Conservation (phyloP, 2,113 vertebrate species). For the Verasper variegatus region DNA sequence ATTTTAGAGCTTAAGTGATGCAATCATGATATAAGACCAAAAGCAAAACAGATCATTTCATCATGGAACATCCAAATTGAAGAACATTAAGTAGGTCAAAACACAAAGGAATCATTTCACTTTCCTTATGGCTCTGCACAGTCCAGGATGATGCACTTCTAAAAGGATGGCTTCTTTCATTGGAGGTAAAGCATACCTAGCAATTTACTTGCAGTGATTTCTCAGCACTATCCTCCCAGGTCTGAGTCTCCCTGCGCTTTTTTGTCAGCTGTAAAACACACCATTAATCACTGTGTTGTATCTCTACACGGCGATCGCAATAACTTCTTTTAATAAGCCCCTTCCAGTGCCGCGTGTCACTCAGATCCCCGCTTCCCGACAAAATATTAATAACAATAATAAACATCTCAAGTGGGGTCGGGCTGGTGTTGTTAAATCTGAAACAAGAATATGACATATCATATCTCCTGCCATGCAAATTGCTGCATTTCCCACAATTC, state of each 20-base stretch:
- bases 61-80: slow-evolving; percentile 33
- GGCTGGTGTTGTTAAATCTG: slow-evolving; percentile 34
- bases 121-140: slow-evolving; percentile 19
- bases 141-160: slow-evolving; percentile 46
- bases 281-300: slow-evolving; percentile 75
- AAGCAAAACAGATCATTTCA: slow-evolving; percentile 28
- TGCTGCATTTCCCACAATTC: slow-evolving; percentile 56
- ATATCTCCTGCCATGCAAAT: slow-evolving; percentile 65
- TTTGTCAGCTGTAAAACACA: slow-evolving; percentile 74
- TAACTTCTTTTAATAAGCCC: slow-evolving; percentile 79
- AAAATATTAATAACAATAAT: slow-evolving; percentile 79
- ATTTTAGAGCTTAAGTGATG: slow-evolving; percentile 51
- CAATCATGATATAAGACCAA: slow-evolving; percentile 46
- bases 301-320: slow-evolving; percentile 69
- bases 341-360: slow-evolving; percentile 66
- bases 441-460: slow-evolving; percentile 45
- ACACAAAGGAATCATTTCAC: slow-evolving; percentile 49
- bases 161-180: slow-evolving; percentile 58
- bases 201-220: slow-evolving; percentile 57
- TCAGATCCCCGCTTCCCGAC: slow-evolving; percentile 68
- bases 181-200: slow-evolving; percentile 55
- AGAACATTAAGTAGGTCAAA: slow-evolving; percentile 67
- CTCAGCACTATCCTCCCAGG: slow-evolving; percentile 54
- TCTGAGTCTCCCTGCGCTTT: slow-evolving; percentile 46
- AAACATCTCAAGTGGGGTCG: slow-evolving; percentile 61